Evolutionary conservation across 2,797 vertebrate species (phyloP), one percentile per base, ranked within the genome.

Genomic region (Phalloptychus januarius): DNA sequence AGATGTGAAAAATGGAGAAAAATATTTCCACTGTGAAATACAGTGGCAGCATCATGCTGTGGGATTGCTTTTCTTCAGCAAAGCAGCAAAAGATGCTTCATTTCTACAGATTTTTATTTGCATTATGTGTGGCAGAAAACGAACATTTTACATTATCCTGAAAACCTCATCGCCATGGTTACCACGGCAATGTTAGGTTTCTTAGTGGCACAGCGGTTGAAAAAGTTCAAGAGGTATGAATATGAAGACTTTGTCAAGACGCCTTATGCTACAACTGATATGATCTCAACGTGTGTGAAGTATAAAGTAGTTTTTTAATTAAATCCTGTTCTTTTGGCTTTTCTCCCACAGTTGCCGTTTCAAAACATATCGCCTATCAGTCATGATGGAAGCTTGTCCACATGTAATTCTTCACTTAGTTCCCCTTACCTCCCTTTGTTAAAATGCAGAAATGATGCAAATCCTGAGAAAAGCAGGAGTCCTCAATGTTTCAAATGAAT

Each of bases 381-480:
- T 71, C 28, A 15, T 33, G 36, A 31, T n/a, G 45, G 6, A 46
- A 46, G 70, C 28, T 71, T 71, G n/a, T 31, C 44, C 1, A 58
- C 20, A 52, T 58, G 16, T 44, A 8, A 61, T 74, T 52, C 40
- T 52, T 61, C 65, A 46, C 28, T 56, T 58, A 73, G 33, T 48
- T 76, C 23, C 2, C 38, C 25, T 56, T 36, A 48, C 81, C 28
- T 28, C 6, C 16, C 28, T 13, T 33, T 71, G 31, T 50, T 11
- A 31, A 18, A 71, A 31, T 65, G 48, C 15, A 67, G 45, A 77
- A 72, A 77, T 50, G 46, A 78, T 63, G 6, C 72, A 80, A 77
- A 71, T 38, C 45, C 65, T 75, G n/a, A 33, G 20, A 65, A 20
- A 44, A 77, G 71, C 28, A 48, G 69, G 73, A 58, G 36, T 67